Conservation (phyloP, 2,888 invertebrate species). For the Cetonia aurata region DNA sequence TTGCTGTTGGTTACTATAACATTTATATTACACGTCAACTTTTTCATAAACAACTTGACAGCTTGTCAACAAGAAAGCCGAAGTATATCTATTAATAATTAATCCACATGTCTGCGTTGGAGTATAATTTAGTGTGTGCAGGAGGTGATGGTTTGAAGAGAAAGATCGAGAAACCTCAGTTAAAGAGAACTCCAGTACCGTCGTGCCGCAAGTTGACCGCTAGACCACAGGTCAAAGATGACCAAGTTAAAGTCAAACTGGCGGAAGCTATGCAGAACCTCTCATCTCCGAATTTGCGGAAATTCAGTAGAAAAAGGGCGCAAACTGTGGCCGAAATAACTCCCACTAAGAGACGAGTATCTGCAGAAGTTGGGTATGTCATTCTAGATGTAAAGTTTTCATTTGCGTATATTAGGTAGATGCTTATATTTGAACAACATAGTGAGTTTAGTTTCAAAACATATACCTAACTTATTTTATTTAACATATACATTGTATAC, state of each 20-base stretch:
- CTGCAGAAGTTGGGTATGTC: constrained; percentile 42
- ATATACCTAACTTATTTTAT: too few relatives aligned
- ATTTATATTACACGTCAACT: neutral
- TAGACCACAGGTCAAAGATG: constrained; percentile 49
- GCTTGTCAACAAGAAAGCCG: neutral
- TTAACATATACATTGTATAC: too few relatives aligned
- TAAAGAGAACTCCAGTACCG: constrained; percentile 56
- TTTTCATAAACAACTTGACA: constrained; percentile 34
- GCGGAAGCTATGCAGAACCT: constrained; percentile 52
- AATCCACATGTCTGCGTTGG: constrained; percentile 38
- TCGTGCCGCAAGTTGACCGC: constrained; percentile 58
- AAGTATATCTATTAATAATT: too few relatives aligned
- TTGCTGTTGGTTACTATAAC: constrained; percentile 25
- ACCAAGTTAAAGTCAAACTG: constrained; percentile 52
- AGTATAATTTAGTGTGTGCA: constrained; percentile 51
- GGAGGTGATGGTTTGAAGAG: constrained; percentile 57
- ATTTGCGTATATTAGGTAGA: too few relatives aligned
- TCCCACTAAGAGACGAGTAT: constrained; percentile 54
- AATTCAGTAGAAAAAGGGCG: constrained; percentile 46
- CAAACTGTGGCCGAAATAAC: constrained; percentile 59
- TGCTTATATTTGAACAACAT: too few relatives aligned
- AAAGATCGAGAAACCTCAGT: constrained; percentile 41
- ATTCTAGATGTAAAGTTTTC: too few relatives aligned
- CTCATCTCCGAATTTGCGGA: constrained; percentile 40
- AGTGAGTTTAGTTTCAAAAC: too few relatives aligned